Conservation (phyloP, 2,113 vertebrate species). For the Macrotus californicus region DNA sequence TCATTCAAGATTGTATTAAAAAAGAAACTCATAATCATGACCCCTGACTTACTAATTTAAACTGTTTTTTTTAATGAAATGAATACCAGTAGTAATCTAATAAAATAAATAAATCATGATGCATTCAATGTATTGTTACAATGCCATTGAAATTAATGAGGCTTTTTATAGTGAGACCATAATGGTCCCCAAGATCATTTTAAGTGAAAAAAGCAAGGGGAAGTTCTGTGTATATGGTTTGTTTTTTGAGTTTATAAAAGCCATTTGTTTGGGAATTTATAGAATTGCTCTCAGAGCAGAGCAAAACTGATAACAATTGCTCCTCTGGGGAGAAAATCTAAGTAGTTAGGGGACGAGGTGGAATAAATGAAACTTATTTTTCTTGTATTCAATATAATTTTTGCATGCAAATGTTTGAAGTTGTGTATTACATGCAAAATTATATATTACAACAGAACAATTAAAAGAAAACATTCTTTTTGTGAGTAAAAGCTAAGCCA, state of each 20-base stretch:
- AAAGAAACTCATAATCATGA: background rate
- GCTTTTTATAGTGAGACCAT: background rate
- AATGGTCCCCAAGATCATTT: background rate
- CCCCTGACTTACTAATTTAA: background rate
- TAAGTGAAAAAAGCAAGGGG: background rate
- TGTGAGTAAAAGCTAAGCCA: background rate
- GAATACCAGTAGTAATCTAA: background rate
- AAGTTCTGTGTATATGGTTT: background rate
- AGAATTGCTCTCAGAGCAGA: background rate
- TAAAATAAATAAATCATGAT: slow-evolving; percentile 13
- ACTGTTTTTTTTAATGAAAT: background rate
- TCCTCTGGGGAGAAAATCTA: background rate
- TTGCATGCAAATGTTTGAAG: background rate
- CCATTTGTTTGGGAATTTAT: background rate
- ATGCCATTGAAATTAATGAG: background rate
- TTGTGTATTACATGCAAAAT: background rate
- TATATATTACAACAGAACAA: background rate
- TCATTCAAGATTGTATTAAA: background rate
- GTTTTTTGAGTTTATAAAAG: background rate
- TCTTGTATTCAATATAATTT: background rate
- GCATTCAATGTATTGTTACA: background rate
- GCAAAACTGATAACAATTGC: background rate
- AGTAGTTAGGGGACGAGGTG: background rate
- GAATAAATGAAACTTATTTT: background rate
- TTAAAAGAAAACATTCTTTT: slow-evolving; percentile 8